Base-by-base conservation (phyloP, 2,113 vertebrate species). In the Loxodonta africana region DNA sequence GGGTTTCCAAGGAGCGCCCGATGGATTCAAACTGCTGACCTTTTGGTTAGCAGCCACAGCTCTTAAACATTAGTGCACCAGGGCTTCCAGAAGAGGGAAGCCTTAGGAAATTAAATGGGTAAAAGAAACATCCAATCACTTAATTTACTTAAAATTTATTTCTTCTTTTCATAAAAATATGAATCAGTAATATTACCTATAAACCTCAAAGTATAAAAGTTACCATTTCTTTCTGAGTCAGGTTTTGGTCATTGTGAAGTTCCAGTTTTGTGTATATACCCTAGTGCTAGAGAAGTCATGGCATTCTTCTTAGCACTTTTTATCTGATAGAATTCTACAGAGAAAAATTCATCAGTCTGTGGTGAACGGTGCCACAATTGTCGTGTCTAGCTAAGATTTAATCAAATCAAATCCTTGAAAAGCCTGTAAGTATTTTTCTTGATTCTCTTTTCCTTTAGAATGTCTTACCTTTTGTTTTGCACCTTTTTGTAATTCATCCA, bases 401-500 rank as follows among this genome's bases (percentile, higher is more conserved):
- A 48, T 63, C 12, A 62, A 65, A 71, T 30, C 12, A 96, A 81
- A 88, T 12, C 51, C 94, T 4, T 74, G 15, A 77, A 82, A 15
- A 92, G 53, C 0, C 15, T 73, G 1, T 21, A 25, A 86, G 2
- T 17, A 2, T 78, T 87, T 93, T 89, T 71, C 26, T 93, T 83
- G 41, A 62, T 81, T 91, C 67, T 5, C 1, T 63, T 91, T 78
- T 88, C 8, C 51, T 82, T 88, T 44, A 93, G 92, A 90, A 91
- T 53, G 2, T 65, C 21, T 86, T 88, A 60, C 6, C 30, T 95
- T 92, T 69, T 17, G 5, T 84, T 82, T 65, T 91, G 48, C 6
- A 67, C 3, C 11, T 87, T 14, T 71, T 81, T 90, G 23, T 57
- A 83, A 69, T 0, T 78, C 46, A 90, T 53, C 33, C 33, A 44